A percentile compares a stretch with the other conserved stretches of the same genome.
Evolutionary conservation across 92 coral and sea anemone genomes (phyloP).

Genomic region (Montipora capitata): DNA sequence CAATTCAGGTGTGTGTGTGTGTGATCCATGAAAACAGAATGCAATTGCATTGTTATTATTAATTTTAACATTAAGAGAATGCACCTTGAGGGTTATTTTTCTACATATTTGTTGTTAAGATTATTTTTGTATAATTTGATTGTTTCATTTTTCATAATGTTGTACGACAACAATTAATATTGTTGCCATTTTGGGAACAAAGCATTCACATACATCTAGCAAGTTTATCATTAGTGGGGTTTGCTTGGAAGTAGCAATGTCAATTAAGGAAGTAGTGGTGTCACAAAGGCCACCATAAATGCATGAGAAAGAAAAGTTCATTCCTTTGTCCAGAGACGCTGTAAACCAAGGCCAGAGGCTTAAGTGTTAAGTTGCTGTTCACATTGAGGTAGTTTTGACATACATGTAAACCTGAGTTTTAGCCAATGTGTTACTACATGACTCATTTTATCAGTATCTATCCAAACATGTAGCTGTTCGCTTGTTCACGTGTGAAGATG

Average conservation of each 20-base stretch:
- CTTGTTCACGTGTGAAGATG: not conserved
- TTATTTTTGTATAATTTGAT: not conserved
- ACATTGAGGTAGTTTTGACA: not conserved
- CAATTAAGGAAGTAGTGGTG: not conserved
- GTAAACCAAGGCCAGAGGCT: not conserved
- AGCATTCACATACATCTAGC: not conserved
- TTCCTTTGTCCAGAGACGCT: not conserved
- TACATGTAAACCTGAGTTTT: not conserved
- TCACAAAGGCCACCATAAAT: not conserved
- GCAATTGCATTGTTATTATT: not conserved
- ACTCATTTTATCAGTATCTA: not conserved
- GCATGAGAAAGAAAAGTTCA: not conserved
- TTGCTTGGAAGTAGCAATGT: not conserved
- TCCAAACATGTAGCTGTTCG: not conserved
- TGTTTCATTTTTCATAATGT: not conserved
- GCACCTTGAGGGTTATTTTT: not conserved
- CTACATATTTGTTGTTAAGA: not conserved
- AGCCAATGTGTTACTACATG: not conserved
- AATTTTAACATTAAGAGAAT: not conserved
- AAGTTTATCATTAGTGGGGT: not conserved
- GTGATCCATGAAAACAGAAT: not conserved
- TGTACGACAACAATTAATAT: not conserved
- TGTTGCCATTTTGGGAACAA: not conserved
- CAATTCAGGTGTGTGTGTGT: constrained; percentile 1
- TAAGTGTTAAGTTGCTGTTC: not conserved